phyloP scores from a whole-genome alignment of 1,140 invertebrate species.

The Campoletis sonorensis region DNA sequence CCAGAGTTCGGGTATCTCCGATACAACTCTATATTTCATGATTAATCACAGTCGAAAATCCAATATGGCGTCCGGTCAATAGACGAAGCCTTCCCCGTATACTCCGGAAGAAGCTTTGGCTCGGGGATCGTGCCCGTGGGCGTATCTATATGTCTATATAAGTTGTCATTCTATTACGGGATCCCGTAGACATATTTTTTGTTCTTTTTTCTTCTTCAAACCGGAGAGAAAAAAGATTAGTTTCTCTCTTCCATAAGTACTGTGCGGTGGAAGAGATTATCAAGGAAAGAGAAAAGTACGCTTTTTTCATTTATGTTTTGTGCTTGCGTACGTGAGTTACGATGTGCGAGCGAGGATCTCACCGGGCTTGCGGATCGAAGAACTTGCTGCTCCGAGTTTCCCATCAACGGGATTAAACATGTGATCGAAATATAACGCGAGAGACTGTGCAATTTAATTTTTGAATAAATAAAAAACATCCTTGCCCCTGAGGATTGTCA shows the following conservation, averaged over 20 bases:
- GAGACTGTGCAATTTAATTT: background rate
- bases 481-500: no score
- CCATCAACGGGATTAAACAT: slow-evolving; percentile 42
- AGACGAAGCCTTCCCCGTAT: slow-evolving; percentile 51
- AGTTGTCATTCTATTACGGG: background rate
- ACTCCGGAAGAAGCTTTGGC: slow-evolving; percentile 30
- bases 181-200: no score
- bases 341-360: slow-evolving; percentile 49
- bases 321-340: slow-evolving; percentile 22
- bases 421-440: slow-evolving; percentile 24
- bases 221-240: background rate
- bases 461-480: slow-evolving; percentile 8
- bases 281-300: no score
- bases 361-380: slow-evolving; percentile 22
- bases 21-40: no score
- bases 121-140: slow-evolving; percentile 33
- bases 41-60: background rate
- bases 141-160: slow-evolving; percentile 23
- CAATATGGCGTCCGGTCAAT: slow-evolving; percentile 69
- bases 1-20: no score
- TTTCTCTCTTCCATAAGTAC: background rate
- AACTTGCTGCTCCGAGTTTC: slow-evolving; percentile 21
- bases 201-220: background rate
- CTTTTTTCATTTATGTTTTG: background rate
- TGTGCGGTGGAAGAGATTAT: slow-evolving; percentile 30